A percentile compares a stretch with the other conserved stretches of the same genome.
These are phyloP conservation scores for Cephus sareptanus DNA, from an alignment of 2,888 invertebrate species.

Conservation along the genomic window DNA sequence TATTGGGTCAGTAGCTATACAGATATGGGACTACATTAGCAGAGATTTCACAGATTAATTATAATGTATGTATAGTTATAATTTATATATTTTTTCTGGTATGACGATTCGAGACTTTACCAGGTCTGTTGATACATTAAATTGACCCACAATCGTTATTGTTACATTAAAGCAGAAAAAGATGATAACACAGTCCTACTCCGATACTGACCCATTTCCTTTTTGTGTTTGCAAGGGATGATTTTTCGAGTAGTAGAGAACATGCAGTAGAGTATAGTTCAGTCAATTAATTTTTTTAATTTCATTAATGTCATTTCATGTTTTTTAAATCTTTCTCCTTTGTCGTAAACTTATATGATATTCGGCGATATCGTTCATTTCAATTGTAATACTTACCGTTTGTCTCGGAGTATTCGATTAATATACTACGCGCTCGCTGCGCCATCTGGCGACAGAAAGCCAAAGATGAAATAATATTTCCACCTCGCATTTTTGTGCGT, in stretches of 20 bases:
- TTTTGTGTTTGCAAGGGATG: neutral
- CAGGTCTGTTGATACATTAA: neutral
- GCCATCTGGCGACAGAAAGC: neutral
- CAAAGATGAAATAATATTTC: neutral
- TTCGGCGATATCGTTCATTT: neutral
- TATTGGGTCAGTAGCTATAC: neutral
- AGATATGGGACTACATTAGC: neutral
- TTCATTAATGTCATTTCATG: neutral
- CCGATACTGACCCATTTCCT: neutral
- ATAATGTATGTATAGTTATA: neutral
- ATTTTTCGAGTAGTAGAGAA: neutral
- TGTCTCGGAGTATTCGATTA: neutral
- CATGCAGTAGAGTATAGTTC: neutral
- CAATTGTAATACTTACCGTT: neutral
- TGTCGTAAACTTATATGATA: neutral
- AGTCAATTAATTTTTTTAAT: neutral
- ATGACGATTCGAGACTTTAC: neutral
- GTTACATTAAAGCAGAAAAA: neutral
- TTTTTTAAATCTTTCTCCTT: neutral
- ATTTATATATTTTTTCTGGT: neutral
- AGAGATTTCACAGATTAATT: neutral
- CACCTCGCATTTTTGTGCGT: neutral
- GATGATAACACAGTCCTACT: neutral
- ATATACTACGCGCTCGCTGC: neutral
- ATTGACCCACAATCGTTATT: neutral